phyloP scores from a whole-genome alignment of 2,797 vertebrate species.

The Aldrovandia affinis region DNA sequence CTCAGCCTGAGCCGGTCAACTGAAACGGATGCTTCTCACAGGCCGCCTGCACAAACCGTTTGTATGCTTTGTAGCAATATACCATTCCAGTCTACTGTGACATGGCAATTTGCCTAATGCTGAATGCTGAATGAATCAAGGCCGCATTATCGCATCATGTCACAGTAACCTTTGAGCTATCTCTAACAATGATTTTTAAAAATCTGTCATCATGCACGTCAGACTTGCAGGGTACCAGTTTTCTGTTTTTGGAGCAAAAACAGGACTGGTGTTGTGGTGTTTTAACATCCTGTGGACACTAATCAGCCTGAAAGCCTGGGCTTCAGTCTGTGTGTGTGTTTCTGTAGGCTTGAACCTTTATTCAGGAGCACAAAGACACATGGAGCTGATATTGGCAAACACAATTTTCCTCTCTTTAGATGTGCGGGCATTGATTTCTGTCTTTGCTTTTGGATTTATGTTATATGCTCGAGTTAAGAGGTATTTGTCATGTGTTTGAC shows the following conservation, averaged over 20 bases:
- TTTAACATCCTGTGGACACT: conserved; percentile 53
- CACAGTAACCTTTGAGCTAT: not conserved
- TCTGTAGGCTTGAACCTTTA: not conserved
- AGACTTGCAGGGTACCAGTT: conserved; percentile 17
- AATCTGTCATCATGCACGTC: not conserved
- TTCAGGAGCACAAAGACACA: not conserved
- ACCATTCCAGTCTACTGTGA: not conserved
- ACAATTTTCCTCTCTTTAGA: not conserved
- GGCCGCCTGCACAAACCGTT: too few relatives aligned
- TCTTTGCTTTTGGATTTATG: not conserved
- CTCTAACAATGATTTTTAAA: not conserved
- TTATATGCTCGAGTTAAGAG: not conserved
- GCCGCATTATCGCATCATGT: not conserved
- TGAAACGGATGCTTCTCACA: not conserved
- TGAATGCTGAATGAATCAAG: not conserved
- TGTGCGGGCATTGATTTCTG: not conserved
- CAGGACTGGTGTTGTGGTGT: conserved; percentile 46
- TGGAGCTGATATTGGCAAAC: not conserved
- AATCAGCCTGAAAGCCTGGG: conserved; percentile 40
- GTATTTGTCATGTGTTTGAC: not conserved
- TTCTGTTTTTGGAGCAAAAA: conserved; percentile 16
- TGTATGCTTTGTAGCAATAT: not conserved
- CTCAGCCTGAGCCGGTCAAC: not conserved
- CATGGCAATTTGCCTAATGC: not conserved
- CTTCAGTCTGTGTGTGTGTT: conserved; percentile 35